These are phyloP conservation scores for Empidonax alnorum DNA, from an alignment of 2,113 vertebrate genomes.

Conservation along the genomic window DNA sequence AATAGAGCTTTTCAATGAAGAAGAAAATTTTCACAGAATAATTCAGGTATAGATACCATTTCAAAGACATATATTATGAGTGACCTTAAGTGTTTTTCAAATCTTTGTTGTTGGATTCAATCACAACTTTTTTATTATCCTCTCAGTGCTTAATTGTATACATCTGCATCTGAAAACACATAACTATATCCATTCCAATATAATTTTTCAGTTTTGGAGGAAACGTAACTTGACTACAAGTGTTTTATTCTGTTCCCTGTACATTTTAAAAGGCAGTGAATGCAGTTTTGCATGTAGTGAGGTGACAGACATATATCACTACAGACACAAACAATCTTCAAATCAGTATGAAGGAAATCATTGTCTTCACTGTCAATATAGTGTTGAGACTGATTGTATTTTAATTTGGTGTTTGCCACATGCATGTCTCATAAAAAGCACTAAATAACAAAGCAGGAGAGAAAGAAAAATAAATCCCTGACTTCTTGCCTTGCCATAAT, in stretches of 20 bases:
- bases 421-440: conserved; percentile 20
- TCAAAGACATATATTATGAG: background rate
- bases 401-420: conserved; percentile 55
- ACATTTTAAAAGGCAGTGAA: background rate
- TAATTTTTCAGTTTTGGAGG: background rate
- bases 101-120: background rate
- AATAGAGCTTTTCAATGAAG: background rate
- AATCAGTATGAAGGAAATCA: background rate
- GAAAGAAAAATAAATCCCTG: conserved; percentile 58
- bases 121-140: background rate
- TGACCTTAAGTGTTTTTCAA: background rate
- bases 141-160: background rate
- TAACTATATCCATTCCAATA: background rate
- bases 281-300: background rate
- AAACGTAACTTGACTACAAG: background rate
- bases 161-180: background rate
- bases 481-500: conserved; percentile 32
- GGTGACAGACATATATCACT: background rate
- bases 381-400: conserved; percentile 20
- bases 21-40: background rate
- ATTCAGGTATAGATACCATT: background rate
- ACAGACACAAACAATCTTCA: background rate
- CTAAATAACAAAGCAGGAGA: conserved; percentile 23
- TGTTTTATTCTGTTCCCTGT: background rate
- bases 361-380: conserved; percentile 1